Evolutionary conservation across 2,113 vertebrate species (phyloP).

Genomic region (Alligator sinensis): DNA sequence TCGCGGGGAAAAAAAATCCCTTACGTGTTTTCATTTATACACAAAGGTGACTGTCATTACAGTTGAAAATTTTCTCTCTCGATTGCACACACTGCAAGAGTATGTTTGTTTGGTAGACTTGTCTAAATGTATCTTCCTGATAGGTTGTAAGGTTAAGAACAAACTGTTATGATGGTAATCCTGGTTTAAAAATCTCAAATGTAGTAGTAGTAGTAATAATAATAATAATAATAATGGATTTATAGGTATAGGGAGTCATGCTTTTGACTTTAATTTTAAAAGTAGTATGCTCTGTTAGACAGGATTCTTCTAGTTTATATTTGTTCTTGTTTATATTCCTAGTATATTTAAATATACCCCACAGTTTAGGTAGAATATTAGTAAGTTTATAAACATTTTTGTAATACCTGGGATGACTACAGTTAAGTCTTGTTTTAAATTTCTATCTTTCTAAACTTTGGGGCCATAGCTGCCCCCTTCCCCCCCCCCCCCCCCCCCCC

Average conservation of each 20-base stretch:
- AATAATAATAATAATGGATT: slow-evolving; percentile 44
- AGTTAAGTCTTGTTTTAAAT: slow-evolving; percentile 31
- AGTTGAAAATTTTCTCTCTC: slow-evolving; percentile 21
- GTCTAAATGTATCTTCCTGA: slow-evolving; percentile 50
- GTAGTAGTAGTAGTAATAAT: slow-evolving; percentile 41
- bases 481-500: too few species aligned
- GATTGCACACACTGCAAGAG: slow-evolving; percentile 29
- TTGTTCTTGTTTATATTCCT: slow-evolving; percentile 48
- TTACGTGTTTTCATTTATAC: slow-evolving; percentile 2
- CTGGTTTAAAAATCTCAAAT: slow-evolving; percentile 56
- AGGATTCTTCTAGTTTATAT: slow-evolving; percentile 24
- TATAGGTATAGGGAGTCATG: slow-evolving; percentile 36
- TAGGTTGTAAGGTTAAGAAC: slow-evolving; percentile 24
- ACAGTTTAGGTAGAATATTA: not conserved
- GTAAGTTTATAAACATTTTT: slow-evolving; percentile 42
- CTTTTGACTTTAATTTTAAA: slow-evolving; percentile 60
- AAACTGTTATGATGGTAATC: slow-evolving; percentile 21
- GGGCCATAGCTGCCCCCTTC: slow-evolving; percentile 52
- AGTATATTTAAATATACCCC: not conserved
- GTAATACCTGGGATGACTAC: slow-evolving; percentile 51
- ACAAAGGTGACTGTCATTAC: slow-evolving; percentile 31
- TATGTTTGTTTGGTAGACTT: slow-evolving; percentile 40
- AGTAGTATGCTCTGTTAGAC: slow-evolving; percentile 14
- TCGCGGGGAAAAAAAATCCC: not conserved
- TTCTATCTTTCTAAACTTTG: slow-evolving; percentile 41